Evolutionary conservation across 2,888 invertebrate genomes (phyloP), one percentile per base, ranked within the genome.

Genomic region (Trachelus iudaicus): DNA sequence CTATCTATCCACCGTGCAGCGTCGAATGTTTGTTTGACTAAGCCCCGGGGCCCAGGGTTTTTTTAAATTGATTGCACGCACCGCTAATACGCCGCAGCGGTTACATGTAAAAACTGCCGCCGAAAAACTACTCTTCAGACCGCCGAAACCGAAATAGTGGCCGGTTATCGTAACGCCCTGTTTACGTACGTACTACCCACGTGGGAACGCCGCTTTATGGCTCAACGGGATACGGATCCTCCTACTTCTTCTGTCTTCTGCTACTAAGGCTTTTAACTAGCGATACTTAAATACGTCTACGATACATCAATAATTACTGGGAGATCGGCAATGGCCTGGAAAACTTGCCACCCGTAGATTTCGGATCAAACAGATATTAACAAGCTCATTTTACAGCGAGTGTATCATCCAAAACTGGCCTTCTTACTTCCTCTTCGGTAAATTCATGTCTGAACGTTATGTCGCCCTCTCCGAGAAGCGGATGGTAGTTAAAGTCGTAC

Each of bases 41-140:
- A 84, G 80, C 78, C 81, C 80, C 81, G 56, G 71, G 71, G 71
- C 33, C 77, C 81, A 74, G 79, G 76, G 81, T 78, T 77, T 35
- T 82, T 84, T 83, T 81, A 81, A 85, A 85, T 85, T 85, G 83
- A 85, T 81, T 79, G 77, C 84, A 74, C 82, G 81, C 76, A 85
- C 85, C 83, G 84, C 85, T 85, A 82, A 83, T 87, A 85, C 81
- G 83, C 86, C 85, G 83, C 82, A 82, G 84, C 81, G 83, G 84
- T 85, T 81, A 80, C 81, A 85, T 84, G 80, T 79, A 81, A 79
- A 81, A 80, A 80, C 33, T 34, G 71, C 71, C 71, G 33, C 71
- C 33, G 71, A 71, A 71, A 71, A 71, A 71, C 71, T 71, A 71
- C 71, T 56, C 23, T 71, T 71, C 71, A 71, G 71, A 71, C 71